These are phyloP conservation scores for Dendroctonus valens DNA, from an alignment of 1,140 invertebrate species.

Conservation along the genomic window DNA sequence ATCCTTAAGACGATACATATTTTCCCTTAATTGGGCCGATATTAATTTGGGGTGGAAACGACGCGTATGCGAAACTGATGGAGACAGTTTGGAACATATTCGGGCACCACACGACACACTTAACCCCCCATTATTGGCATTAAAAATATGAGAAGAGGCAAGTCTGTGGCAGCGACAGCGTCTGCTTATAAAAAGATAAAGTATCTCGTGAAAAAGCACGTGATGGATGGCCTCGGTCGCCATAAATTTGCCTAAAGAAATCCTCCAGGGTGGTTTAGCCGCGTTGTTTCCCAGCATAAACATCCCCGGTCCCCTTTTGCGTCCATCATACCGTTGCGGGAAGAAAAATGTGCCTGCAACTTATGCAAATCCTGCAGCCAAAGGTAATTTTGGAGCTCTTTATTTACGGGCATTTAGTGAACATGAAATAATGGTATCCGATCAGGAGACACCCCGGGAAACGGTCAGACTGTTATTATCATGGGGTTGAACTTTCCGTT, in stretches of 20 bases:
- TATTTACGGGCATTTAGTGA: too few relatives aligned
- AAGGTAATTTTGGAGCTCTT: neutral
- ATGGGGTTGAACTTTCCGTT: conserved; percentile 10
- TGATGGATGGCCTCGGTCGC: conserved; percentile 37
- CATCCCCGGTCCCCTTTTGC: conserved; percentile 12
- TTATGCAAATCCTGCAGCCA: conserved; percentile 27
- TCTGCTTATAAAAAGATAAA: conserved; percentile 36
- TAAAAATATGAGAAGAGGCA: conserved; percentile 24
- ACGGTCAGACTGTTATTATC: neutral
- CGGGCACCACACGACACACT: conserved; percentile 4
- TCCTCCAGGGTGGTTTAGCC: conserved; percentile 30
- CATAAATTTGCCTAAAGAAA: conserved; percentile 43
- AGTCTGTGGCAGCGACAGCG: conserved; percentile 27
- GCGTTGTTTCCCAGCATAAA: conserved; percentile 33
- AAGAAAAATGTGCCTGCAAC: conserved; percentile 35
- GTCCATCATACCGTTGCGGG: conserved; percentile 29
- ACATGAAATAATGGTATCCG: too few relatives aligned
- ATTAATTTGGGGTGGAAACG: conserved; percentile 10
- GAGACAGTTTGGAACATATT: too few relatives aligned
- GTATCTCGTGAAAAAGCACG: conserved; percentile 31
- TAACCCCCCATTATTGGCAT: conserved; percentile 32
- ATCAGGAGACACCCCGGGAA: too few relatives aligned
- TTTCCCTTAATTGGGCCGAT: conserved; percentile 30
- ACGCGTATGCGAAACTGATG: neutral
- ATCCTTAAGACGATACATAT: conserved; percentile 31